Evolutionary conservation across 2,113 vertebrate species (phyloP).

Genomic region (Piprites chloris): DNA sequence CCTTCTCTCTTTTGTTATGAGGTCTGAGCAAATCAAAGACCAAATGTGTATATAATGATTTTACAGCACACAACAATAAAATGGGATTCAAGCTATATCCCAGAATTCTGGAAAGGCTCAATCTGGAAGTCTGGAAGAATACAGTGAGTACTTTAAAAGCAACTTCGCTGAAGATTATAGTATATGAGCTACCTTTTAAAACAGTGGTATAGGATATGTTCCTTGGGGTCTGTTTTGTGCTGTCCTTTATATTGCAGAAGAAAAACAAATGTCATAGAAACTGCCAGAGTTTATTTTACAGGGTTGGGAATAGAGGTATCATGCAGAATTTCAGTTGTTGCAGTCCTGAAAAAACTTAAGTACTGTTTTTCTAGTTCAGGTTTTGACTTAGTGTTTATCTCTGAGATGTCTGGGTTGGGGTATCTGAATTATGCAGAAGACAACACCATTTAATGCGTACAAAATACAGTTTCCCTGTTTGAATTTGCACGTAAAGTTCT

Average conservation of each 20-base stretch:
- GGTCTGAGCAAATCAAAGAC: background rate
- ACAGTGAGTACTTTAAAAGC: background rate
- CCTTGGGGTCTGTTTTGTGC: background rate
- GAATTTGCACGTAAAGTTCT: background rate
- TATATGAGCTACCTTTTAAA: background rate
- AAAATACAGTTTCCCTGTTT: background rate
- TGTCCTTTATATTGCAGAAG: background rate
- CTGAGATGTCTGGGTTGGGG: background rate
- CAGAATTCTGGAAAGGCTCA: background rate
- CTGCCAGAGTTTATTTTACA: background rate
- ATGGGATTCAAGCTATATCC: background rate
- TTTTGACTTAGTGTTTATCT: background rate
- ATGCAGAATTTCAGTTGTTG: background rate
- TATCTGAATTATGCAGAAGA: background rate
- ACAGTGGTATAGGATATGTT: background rate
- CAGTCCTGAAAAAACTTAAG: background rate
- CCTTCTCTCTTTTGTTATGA: background rate
- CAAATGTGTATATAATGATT: background rate
- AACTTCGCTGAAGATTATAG: background rate
- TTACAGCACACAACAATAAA: background rate
- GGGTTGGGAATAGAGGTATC: background rate
- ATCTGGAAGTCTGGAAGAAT: background rate
- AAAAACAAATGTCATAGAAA: background rate
- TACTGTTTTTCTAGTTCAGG: background rate
- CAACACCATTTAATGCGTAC: background rate